These are phyloP conservation scores for Cryptotis parvus DNA, from an alignment of 2,113 vertebrate genomes.

Conservation along the genomic window DNA sequence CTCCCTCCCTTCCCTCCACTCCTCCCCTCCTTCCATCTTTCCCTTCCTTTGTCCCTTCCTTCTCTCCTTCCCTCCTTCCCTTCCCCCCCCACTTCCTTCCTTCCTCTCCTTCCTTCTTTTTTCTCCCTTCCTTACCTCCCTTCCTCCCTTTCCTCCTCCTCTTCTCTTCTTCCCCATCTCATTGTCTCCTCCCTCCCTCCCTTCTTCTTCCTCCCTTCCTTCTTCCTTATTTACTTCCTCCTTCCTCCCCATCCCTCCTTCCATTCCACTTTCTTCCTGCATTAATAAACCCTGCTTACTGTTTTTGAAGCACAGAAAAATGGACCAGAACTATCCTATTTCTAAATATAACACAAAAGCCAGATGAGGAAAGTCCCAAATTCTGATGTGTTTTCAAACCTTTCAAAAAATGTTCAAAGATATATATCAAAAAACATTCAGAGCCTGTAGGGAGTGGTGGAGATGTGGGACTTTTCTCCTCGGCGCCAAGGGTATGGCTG, in stretches of 20 bases:
- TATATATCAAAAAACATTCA: constrained; percentile 64
- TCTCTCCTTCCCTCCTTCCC: too few species aligned
- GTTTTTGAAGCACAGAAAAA: constrained; percentile 52
- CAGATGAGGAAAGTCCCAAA: constrained; percentile 48
- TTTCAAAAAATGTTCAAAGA: constrained; percentile 69
- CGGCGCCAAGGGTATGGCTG: constrained; percentile 41
- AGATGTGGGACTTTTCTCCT: constrained; percentile 55
- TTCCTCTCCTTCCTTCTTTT: too few species aligned
- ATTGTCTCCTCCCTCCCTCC: too few species aligned
- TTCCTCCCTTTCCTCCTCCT: accelerated
- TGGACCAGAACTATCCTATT: constrained; percentile 49
- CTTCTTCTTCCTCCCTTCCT: too few species aligned
- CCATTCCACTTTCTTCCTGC: neutral
- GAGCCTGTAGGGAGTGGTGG: constrained; percentile 28
- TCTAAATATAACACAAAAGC: constrained; percentile 67
- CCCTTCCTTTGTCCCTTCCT: accelerated
- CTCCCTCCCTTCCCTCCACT: too few species aligned
- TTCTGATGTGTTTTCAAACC: constrained; percentile 70
- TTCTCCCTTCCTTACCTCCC: accelerated
- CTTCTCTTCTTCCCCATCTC: accelerated
- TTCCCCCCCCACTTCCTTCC: too few species aligned
- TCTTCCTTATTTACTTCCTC: too few species aligned
- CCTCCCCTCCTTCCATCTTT: too few species aligned
- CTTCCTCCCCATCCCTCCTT: neutral
- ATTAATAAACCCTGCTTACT: constrained; percentile 25